Conservation (phyloP, 2,888 invertebrate species). For the Esperia sulphurella region DNA sequence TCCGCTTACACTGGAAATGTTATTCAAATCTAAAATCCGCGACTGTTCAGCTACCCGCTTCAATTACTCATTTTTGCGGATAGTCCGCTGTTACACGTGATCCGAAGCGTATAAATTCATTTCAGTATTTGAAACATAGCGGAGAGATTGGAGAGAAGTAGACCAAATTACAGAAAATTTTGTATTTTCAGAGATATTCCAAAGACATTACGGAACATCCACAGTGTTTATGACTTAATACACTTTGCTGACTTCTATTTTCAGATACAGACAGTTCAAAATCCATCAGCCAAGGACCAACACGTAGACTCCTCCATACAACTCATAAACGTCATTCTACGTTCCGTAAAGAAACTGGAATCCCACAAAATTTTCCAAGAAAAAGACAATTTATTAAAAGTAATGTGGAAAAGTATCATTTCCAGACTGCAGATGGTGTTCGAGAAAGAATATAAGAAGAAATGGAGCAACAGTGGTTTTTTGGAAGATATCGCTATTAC, state of each 20-base stretch:
- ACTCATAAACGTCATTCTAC: slow-evolving; percentile 45
- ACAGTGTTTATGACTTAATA: neutral
- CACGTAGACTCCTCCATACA: slow-evolving; percentile 56
- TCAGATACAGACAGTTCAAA: slow-evolving; percentile 54
- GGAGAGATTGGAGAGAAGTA: no score
- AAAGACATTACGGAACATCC: no score
- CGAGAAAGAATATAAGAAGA: slow-evolving; percentile 23
- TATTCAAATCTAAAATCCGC: no score
- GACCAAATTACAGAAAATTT: no score
- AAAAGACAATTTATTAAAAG: slow-evolving; percentile 34
- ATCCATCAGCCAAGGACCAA: slow-evolving; percentile 39
- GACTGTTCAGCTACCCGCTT: no score
- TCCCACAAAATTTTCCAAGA: slow-evolving; percentile 48
- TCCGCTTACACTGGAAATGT: no score
- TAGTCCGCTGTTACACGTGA: no score
- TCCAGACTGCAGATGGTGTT: slow-evolving; percentile 34
- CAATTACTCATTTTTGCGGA: no score
- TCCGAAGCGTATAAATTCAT: no score
- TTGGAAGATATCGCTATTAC: slow-evolving; percentile 50
- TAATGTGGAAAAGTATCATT: slow-evolving; percentile 55
- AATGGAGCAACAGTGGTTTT: slow-evolving; percentile 21
- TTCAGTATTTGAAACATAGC: no score
- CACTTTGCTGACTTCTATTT: slow-evolving; percentile 19
- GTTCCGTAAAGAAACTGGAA: slow-evolving; percentile 62
- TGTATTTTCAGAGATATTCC: no score